A percentile compares a stretch with the other conserved stretches of the same genome.
Conservation (phyloP, 2,888 invertebrate species). For the Noctua comes region DNA sequence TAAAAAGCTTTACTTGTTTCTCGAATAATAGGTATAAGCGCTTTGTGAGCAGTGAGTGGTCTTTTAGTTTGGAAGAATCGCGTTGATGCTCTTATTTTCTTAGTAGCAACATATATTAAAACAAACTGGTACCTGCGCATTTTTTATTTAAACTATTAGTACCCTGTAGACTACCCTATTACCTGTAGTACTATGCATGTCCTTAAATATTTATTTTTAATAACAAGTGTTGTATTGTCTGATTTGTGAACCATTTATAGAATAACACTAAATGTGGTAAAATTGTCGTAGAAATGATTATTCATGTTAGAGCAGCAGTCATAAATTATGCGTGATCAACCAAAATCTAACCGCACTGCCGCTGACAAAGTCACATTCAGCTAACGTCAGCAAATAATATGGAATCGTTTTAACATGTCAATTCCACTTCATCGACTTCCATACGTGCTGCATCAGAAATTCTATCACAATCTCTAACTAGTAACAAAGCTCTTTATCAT, state of each 20-base stretch:
- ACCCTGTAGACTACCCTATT: background rate
- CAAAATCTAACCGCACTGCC: background rate
- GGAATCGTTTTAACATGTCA: background rate
- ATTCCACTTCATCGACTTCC: background rate
- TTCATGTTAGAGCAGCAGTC: background rate
- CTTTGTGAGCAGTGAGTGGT: background rate
- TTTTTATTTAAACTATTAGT: background rate
- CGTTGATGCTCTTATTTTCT: background rate
- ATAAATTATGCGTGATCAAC: background rate
- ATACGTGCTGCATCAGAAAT: background rate
- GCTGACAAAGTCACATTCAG: constrained; percentile 4
- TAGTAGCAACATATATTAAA: background rate
- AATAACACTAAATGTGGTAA: background rate
- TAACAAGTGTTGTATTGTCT: background rate
- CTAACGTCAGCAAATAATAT: background rate
- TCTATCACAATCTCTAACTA: background rate
- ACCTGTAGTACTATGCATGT: background rate
- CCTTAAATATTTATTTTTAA: too few species aligned
- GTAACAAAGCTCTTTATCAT: background rate
- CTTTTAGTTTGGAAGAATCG: background rate
- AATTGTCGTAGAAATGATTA: background rate
- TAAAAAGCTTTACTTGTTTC: constrained; percentile 3
- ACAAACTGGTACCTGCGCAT: background rate
- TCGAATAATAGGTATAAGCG: background rate
- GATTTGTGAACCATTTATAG: background rate